A percentile compares a stretch with the other conserved stretches of the same genome.
phyloP scores from a whole-genome alignment of 1,140 invertebrate genomes.

The Plectrocnemia conspersa region DNA sequence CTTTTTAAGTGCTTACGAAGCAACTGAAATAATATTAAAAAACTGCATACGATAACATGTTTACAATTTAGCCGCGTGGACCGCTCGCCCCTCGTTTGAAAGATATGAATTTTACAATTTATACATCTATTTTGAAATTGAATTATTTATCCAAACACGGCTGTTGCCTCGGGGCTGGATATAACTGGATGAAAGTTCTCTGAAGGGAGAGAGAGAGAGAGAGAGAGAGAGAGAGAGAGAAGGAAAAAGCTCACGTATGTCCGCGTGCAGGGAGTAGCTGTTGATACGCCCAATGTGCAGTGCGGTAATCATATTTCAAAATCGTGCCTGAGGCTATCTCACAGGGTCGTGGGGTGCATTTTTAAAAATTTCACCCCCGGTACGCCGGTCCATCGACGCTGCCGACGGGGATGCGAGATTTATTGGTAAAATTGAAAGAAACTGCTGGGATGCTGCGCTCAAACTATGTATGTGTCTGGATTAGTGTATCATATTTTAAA shows the following conservation, averaged over 20 bases:
- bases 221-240: not conserved
- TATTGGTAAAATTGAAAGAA: too few species aligned
- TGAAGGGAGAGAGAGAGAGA: not conserved
- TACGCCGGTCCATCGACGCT: not conserved
- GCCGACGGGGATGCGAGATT: conserved; percentile 1
- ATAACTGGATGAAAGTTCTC: conserved; percentile 19
- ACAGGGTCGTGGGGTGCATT: conserved; percentile 28
- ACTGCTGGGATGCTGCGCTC: too few species aligned
- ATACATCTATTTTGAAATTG: conserved; percentile 36
- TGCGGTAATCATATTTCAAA: conserved; percentile 35
- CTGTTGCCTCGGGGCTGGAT: conserved; percentile 17
- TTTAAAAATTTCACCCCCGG: conserved; percentile 20
- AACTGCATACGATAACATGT: too few species aligned
- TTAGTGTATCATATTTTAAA: too few species aligned
- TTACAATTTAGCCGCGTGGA: too few species aligned
- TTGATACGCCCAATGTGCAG: conserved; percentile 33
- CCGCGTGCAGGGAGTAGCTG: not conserved
- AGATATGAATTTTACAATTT: conserved; percentile 38
- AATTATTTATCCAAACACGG: conserved; percentile 37
- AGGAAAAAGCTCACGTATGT: not conserved
- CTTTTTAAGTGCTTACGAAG: too few species aligned
- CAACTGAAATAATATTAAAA: too few species aligned
- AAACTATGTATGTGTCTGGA: too few species aligned
- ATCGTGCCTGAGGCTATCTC: conserved; percentile 18
- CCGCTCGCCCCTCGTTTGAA: conserved; percentile 7